A percentile compares a stretch with the other conserved stretches of the same genome.
phyloP scores from a whole-genome alignment of 1,140 invertebrate genomes.

The Gryllus bimaculatus region DNA sequence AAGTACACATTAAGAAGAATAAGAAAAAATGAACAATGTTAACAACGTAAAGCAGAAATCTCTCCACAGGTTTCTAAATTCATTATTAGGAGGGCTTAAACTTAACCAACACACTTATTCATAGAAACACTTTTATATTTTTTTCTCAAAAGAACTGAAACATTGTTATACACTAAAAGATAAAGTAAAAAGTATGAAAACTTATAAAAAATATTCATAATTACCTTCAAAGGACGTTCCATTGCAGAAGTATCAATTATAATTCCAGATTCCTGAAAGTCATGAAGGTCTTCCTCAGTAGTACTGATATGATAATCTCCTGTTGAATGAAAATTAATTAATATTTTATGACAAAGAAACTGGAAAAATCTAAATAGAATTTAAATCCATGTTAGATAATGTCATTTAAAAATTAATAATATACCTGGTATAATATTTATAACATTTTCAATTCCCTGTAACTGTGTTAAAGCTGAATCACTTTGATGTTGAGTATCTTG shows the following conservation, averaged over 20 bases:
- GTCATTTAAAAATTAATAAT: not conserved
- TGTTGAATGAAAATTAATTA: not conserved
- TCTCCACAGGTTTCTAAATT: no score
- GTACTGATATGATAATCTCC: conserved; percentile 17
- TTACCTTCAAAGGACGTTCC: conserved; percentile 17
- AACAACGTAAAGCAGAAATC: no score
- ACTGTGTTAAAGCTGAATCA: not conserved
- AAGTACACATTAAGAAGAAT: no score
- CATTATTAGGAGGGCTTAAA: no score
- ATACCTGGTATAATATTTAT: not conserved
- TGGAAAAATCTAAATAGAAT: no score
- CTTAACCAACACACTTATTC: no score
- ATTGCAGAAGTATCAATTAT: conserved; percentile 21
- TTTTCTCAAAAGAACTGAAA: no score
- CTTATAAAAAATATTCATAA: not conserved
- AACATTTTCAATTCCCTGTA: conserved; percentile 7
- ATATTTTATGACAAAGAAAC: not conserved
- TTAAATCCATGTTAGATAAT: not conserved
- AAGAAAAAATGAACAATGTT: no score
- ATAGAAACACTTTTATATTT: no score
- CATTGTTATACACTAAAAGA: no score
- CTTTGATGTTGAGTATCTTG: conserved; percentile 2
- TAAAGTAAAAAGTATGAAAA: no score
- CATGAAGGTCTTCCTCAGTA: conserved; percentile 14
- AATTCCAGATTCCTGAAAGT: conserved; percentile 21